A percentile compares a stretch with the other conserved stretches of the same genome.
Evolutionary conservation across 2,888 invertebrate genomes (phyloP).

Genomic region (Scaptomyza flava): DNA sequence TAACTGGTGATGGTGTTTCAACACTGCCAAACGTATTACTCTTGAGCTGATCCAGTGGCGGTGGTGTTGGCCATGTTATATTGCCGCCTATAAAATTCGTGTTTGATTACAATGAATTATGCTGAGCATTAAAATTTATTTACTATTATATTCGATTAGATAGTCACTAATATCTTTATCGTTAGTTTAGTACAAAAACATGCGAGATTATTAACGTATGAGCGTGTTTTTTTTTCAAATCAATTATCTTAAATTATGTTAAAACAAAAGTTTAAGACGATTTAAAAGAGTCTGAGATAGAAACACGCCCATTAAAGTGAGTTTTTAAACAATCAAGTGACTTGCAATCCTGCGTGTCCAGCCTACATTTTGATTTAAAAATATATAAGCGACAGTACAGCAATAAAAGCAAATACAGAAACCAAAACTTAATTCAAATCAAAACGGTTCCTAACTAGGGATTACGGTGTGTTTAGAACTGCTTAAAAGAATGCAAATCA

Average conservation of each 20-base stretch:
- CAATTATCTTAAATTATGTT: constrained; percentile 3
- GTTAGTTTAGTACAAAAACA: constrained; percentile 63
- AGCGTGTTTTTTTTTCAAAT: constrained; percentile 21
- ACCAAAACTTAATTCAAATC: constrained; percentile 1
- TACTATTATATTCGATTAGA: constrained; percentile 53
- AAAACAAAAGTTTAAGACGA: too few species aligned
- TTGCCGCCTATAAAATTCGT: constrained; percentile 79
- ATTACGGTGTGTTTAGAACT: constrained; percentile 19
- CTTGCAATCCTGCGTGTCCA: constrained; percentile 47
- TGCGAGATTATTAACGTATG: constrained; percentile 51
- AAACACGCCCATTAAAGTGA: constrained; percentile 23
- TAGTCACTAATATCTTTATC: constrained; percentile 38
- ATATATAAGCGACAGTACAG: constrained; percentile 60
- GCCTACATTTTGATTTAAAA: constrained; percentile 39
- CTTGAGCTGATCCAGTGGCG: constrained; percentile 82
- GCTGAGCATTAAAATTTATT: constrained; percentile 22
- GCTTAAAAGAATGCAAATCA: constrained; percentile 24
- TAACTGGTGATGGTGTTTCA: constrained; percentile 84
- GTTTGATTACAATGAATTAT: constrained; percentile 2
- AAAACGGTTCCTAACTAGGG: constrained; percentile 37
- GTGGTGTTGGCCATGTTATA: constrained; percentile 83
- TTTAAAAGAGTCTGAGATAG: background rate
- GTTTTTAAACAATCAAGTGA: constrained; percentile 28
- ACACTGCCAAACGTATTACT: constrained; percentile 83
- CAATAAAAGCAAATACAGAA: constrained; percentile 29